These are phyloP conservation scores for Cantharis rustica DNA, from an alignment of 2,888 invertebrate genomes.

Conservation along the genomic window DNA sequence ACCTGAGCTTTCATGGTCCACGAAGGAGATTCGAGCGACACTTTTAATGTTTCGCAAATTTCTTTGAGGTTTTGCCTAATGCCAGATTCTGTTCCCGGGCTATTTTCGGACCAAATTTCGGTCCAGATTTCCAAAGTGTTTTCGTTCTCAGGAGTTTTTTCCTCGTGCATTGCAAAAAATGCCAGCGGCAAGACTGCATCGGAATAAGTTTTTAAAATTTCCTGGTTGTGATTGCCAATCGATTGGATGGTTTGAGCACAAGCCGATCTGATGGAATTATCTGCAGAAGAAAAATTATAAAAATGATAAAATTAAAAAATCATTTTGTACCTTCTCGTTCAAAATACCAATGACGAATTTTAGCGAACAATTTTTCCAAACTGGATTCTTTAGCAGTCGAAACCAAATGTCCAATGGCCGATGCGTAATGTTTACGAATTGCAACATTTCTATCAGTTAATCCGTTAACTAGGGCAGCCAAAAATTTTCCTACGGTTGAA, in stretches of 20 bases:
- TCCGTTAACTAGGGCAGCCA: slow-evolving; percentile 72
- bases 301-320: background rate
- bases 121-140: slow-evolving; percentile 78
- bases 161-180: slow-evolving; percentile 90
- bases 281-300: slow-evolving; percentile 53
- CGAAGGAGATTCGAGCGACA: slow-evolving; percentile 77
- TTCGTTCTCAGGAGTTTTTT: slow-evolving; percentile 68
- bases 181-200: slow-evolving; percentile 78
- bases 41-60: slow-evolving; percentile 72
- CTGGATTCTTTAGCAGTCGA: slow-evolving; percentile 78
- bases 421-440: slow-evolving; percentile 82
- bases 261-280: slow-evolving; percentile 74
- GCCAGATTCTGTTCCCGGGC: slow-evolving; percentile 85
- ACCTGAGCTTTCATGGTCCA: slow-evolving; percentile 88
- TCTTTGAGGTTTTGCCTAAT: slow-evolving; percentile 75
- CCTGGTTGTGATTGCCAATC: slow-evolving; percentile 81
- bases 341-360: slow-evolving; percentile 68
- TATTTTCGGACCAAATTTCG: slow-evolving; percentile 87
- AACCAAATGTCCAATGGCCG: slow-evolving; percentile 83
- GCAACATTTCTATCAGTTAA: slow-evolving; percentile 83
- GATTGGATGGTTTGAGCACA: slow-evolving; percentile 79
- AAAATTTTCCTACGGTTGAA: slow-evolving; percentile 57
- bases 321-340: slow-evolving; percentile 64
- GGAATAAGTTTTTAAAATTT: slow-evolving; percentile 78
- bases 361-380: slow-evolving; percentile 67